Base-by-base conservation (phyloP, 2,888 invertebrate genomes). In the Lochmaea capreae region DNA sequence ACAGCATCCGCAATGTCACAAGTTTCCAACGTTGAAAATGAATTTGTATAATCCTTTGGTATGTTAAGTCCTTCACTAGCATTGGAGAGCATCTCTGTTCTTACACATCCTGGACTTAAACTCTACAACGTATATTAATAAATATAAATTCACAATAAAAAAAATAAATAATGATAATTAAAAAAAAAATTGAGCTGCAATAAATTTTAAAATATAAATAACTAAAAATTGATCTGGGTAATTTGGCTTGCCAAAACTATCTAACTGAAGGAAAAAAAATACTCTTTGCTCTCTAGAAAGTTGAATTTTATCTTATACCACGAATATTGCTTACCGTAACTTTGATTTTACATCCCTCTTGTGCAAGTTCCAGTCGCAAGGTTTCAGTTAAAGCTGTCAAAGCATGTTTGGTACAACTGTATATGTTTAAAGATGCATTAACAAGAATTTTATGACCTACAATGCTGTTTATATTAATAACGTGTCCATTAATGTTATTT, bases 321-420 rank as follows among this genome's bases (percentile, higher is more conserved):
- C 6, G 6, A 33, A 6, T 6, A 33, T 33, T 59, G 46, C 78
- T 77, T 75, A 81, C 81, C 52, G 81, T 79, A 16, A 81, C 65
- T 75, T 78, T 81, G 9, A 80, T 79, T 72, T 78, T 80, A 16
- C 71, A 73, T 52, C 76, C 76, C 6, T 61, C 10, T 4, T 10
- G 14, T 43, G 69, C 72, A 42, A 81, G 67, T 71, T 81, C 79
- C 14, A 74, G 65, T 12, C 79, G 68, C 39, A 80, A 57, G 14
- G 78, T 74, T 63, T 81, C 81, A 2, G 80, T 79, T 14, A 54
- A 18, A 9, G 16, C 77, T 3, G 77, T 81, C 0, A 81, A 75
- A 5, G 79, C 78, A 63, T 75, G 72, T 69, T 81, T 81, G 16
- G 78, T 76, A 18, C 54, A 1, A 54, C 0, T 54, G 10, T 54